phyloP scores from a whole-genome alignment of 2,113 vertebrate genomes.

The Semicossyphus pulcher region DNA sequence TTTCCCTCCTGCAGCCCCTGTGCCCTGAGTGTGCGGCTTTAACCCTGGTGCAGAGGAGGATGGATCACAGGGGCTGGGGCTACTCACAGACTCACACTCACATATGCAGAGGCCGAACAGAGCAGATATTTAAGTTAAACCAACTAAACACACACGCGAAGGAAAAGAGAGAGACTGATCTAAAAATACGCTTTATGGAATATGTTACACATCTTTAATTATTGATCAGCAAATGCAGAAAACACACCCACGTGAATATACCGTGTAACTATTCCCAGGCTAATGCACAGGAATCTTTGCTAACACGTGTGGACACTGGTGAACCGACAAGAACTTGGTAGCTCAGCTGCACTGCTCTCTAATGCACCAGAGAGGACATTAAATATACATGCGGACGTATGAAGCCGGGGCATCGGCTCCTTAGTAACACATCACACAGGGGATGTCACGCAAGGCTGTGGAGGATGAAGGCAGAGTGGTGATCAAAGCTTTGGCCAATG shows the following conservation, averaged over 20 bases:
- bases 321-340: slow-evolving; percentile 33
- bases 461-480: slow-evolving; percentile 31
- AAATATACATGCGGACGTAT: slow-evolving; percentile 71
- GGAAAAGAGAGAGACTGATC: background rate
- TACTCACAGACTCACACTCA: slow-evolving; percentile 34
- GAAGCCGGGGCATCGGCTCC: slow-evolving; percentile 50
- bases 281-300: slow-evolving; percentile 44
- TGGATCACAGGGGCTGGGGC: slow-evolving; percentile 58
- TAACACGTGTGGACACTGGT: slow-evolving; percentile 45
- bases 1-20: slow-evolving; percentile 62
- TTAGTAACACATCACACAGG: slow-evolving; percentile 52
- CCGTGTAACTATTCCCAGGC: slow-evolving; percentile 47
- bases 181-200: slow-evolving; percentile 49
- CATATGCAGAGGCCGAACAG: background rate
- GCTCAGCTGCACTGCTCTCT: slow-evolving; percentile 43
- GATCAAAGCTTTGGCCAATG: slow-evolving; percentile 41
- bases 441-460: slow-evolving; percentile 46
- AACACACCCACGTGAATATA: slow-evolving; percentile 19
- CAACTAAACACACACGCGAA: slow-evolving; percentile 15
- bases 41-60: slow-evolving; percentile 71
- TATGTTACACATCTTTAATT: slow-evolving; percentile 62
- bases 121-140: slow-evolving; percentile 18
- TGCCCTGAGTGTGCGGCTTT: slow-evolving; percentile 70
- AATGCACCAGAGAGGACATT: slow-evolving; percentile 66
- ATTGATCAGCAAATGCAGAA: slow-evolving; percentile 47